Evolutionary conservation across 2,888 invertebrate genomes (phyloP), one percentile per base, ranked within the genome.

Genomic region (Camptogramma bilineatum): DNA sequence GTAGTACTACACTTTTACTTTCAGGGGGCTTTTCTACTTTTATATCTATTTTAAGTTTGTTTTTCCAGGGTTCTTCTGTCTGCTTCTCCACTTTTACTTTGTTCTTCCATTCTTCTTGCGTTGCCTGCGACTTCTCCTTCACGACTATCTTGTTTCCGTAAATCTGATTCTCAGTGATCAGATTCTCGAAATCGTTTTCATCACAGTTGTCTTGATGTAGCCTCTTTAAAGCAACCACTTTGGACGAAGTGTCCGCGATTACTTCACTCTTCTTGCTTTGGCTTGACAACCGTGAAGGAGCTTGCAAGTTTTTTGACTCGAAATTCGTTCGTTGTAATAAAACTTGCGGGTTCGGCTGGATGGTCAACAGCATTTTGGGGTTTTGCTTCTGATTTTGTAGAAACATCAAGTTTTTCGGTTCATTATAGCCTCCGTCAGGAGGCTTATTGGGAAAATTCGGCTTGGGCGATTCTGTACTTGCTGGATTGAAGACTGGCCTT

Each of bases 61-160:
- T 82, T 69, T 87, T 88, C 48, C 88, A 73, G 61, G 91, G 88
- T 77, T 90, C 88, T 67, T 56, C 52, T 24, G 21, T 17, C 17
- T 48, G 61, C 31, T 57, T 53, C 9, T 65, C 64, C 31, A 48
- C 48, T 13, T 52, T 65, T 16, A 44, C 28, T 52, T 52, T 62
- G 44, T 19, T 56, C 18, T 60, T 64, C 52, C 56, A 56, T 10
- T 92, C 90, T 75, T 91, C 91, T 59, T 78, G 80, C 10, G 84
- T 88, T 28, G 87, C 85, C 78, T 90, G 90, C 60, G 87, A 86
- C 75, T 93, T 93, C 87, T 93, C 93, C 88, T 93, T 94, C 84
- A 94, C 92, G 84, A 93, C 93, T 84, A 93, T 93, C 83, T 93
- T 93, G 72, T 93, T 93, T 71, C 93, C 93, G 75, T 93, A 93